Conservation (phyloP, 2,888 invertebrate genomes). For the Andrena minutula region DNA sequence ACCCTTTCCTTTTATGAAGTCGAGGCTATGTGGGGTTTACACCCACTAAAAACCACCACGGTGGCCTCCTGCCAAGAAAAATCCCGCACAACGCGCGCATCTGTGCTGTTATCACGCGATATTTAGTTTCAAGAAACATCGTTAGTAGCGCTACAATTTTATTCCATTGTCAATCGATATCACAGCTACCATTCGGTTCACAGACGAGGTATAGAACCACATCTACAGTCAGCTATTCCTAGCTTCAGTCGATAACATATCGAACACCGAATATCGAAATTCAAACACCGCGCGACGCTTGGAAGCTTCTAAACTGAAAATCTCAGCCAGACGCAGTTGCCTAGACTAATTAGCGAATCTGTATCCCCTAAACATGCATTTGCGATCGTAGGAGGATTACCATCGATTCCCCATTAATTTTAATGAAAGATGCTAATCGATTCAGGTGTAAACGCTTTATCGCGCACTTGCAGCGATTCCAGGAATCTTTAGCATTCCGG, state of each 20-base stretch:
- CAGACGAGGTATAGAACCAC: neutral
- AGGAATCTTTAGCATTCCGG: constrained; percentile 28
- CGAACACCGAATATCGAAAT: neutral
- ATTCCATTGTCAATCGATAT: too few relatives aligned
- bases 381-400: constrained; percentile 44
- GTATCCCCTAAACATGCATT: neutral
- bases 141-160: too few relatives aligned
- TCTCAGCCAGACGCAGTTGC: constrained; percentile 42
- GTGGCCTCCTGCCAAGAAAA: too few relatives aligned
- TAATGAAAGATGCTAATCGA: constrained; percentile 58
- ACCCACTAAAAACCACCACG: too few relatives aligned
- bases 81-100: too few relatives aligned
- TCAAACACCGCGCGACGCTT: neutral
- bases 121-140: too few relatives aligned
- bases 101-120: too few relatives aligned
- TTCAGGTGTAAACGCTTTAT: constrained; percentile 49
- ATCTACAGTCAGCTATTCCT: neutral
- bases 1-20: too few relatives aligned
- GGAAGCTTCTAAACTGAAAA: constrained; percentile 33
- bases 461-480: constrained; percentile 15
- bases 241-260: constrained; percentile 11
- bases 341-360: constrained; percentile 47
- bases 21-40: too few relatives aligned
- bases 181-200: too few relatives aligned
- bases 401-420: constrained; percentile 56